Conservation (phyloP, 2,797 vertebrate species). For the Oryzias sinensis region DNA sequence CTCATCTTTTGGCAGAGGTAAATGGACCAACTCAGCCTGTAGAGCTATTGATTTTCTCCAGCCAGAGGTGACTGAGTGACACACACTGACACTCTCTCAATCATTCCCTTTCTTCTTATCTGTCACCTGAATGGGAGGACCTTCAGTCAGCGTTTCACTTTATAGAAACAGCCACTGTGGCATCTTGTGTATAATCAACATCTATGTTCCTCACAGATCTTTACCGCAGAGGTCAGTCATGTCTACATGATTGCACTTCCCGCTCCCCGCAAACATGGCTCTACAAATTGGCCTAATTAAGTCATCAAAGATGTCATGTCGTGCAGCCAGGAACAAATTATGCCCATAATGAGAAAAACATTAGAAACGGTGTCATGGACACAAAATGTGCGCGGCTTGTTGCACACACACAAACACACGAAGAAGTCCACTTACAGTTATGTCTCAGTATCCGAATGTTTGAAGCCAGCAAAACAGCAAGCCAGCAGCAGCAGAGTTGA, state of each 20-base stretch:
- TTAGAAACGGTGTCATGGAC: constrained; percentile 10
- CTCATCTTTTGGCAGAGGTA: constrained; percentile 61
- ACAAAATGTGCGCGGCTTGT: constrained; percentile 6
- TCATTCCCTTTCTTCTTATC: constrained; percentile 36
- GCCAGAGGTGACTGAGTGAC: constrained; percentile 54
- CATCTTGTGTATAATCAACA: constrained; percentile 24
- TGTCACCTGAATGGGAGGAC: constrained; percentile 50
- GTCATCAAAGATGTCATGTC: constrained; percentile 55
- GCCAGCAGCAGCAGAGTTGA: constrained; percentile 26
- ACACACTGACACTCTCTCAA: constrained; percentile 27
- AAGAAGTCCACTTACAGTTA: constrained; percentile 66
- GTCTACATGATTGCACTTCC: constrained; percentile 36
- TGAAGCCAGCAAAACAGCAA: constrained; percentile 24
- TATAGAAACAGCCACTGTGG: constrained; percentile 50
- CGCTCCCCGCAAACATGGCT: constrained; percentile 31
- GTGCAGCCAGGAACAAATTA: constrained; percentile 30
- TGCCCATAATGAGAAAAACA: constrained; percentile 21
- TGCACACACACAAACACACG: constrained; percentile 11
- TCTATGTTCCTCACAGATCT: constrained; percentile 34
- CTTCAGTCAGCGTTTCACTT: constrained; percentile 44
- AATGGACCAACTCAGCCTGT: constrained; percentile 55
- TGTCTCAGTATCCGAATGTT: constrained; percentile 44
- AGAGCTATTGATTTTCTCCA: constrained; percentile 64
- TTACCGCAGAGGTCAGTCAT: constrained; percentile 38
- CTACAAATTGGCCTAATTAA: constrained; percentile 65